Conservation (phyloP, 2,113 vertebrate species). For the Grallaria varia region DNA sequence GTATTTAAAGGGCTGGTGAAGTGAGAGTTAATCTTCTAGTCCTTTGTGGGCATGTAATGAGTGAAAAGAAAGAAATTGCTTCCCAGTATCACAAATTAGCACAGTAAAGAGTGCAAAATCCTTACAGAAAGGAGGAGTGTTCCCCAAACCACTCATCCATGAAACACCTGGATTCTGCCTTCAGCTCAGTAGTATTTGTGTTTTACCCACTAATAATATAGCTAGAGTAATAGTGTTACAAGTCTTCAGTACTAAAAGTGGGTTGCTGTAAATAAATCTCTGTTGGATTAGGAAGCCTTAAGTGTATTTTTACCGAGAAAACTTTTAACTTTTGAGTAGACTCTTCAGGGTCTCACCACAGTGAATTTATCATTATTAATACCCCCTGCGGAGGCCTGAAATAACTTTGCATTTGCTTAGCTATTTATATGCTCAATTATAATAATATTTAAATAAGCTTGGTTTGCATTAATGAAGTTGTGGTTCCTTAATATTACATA, state of each 20-base stretch:
- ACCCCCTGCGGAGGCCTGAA: not conserved
- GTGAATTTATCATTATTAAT: not conserved
- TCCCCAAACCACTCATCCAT: not conserved
- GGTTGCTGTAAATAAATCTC: slow-evolving; percentile 20
- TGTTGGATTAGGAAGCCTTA: not conserved
- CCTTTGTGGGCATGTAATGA: not conserved
- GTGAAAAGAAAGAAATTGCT: not conserved
- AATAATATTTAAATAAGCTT: not conserved
- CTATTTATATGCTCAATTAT: not conserved
- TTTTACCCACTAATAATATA: not conserved
- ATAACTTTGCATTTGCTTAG: slow-evolving; percentile 16
- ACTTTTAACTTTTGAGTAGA: not conserved
- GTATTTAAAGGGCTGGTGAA: not conserved
- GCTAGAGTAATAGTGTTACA: not conserved
- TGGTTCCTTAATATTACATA: not conserved
- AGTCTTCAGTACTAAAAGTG: not conserved
- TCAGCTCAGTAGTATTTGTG: not conserved
- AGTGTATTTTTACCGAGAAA: not conserved
- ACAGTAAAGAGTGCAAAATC: not conserved
- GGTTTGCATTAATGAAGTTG: not conserved
- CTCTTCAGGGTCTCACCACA: not conserved
- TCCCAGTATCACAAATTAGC: not conserved
- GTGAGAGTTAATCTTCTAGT: not conserved
- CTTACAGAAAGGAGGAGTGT: not conserved
- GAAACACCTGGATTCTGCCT: not conserved